Percentiles rank a stretch among this genome's conserved stretches.
Conservation (phyloP, 2,113 vertebrate species). For the Heterotis niloticus region DNA sequence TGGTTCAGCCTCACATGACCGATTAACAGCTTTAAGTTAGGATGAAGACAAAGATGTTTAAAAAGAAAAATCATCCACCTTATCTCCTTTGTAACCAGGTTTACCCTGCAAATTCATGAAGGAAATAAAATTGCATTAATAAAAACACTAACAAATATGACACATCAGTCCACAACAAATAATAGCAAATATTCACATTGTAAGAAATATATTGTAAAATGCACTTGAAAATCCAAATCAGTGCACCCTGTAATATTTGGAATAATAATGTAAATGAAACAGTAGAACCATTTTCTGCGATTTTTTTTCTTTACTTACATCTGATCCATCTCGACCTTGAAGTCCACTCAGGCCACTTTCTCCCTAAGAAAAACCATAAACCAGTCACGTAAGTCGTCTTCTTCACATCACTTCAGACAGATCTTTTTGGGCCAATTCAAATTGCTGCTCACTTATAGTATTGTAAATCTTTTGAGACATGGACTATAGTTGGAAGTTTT, state of each 20-base stretch:
- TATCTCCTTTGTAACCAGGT: conserved; percentile 82
- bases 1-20: background rate
- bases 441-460: background rate
- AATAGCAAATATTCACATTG: background rate
- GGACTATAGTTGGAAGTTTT: background rate
- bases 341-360: conserved; percentile 76
- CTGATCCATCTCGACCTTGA: conserved; percentile 72
- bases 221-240: background rate
- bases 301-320: conserved; percentile 61
- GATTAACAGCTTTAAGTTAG: conserved; percentile 3
- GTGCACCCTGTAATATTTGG: background rate
- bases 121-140: background rate
- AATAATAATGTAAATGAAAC: background rate
- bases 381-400: background rate
- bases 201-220: background rate
- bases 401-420: background rate
- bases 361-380: conserved; percentile 60
- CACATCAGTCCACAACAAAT: background rate
- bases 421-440: background rate
- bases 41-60: background rate
- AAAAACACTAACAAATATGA: background rate
- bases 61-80: conserved; percentile 58
- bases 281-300: background rate
- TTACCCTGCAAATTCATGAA: conserved; percentile 69
- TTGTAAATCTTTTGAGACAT: background rate